phyloP scores from a whole-genome alignment of 1,140 invertebrate genomes.

The Acromyrmex echinatior region DNA sequence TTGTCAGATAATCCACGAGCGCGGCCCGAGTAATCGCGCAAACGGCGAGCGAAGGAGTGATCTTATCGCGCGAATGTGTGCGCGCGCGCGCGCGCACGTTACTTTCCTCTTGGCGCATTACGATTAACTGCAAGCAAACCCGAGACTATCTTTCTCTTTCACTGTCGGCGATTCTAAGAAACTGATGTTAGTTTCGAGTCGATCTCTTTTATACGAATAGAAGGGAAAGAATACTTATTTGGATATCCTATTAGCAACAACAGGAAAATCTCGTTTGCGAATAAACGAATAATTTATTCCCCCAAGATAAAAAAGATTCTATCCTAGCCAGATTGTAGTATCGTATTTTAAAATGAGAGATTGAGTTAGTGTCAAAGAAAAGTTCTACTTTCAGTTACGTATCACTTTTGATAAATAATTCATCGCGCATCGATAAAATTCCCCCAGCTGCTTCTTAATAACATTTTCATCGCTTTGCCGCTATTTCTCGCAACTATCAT shows the following conservation, averaged over 20 bases:
- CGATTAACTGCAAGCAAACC: slow-evolving; percentile 57
- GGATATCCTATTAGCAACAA: slow-evolving; percentile 10
- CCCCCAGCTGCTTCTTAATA: slow-evolving; percentile 5
- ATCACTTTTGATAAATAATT: slow-evolving; percentile 47
- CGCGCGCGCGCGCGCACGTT: slow-evolving; percentile 7
- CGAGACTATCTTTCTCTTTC: slow-evolving; percentile 18
- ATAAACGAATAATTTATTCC: slow-evolving; percentile 10
- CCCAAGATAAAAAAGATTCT: neutral
- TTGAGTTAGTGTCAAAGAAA: slow-evolving; percentile 7
- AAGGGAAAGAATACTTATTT: slow-evolving; percentile 30
- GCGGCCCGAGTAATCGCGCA: slow-evolving; percentile 59
- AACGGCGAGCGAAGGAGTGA: slow-evolving; percentile 52
- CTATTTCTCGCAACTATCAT: slow-evolving; percentile 8
- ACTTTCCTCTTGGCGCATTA: slow-evolving; percentile 58
- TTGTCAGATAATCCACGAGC: slow-evolving; percentile 66
- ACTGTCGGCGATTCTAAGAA: slow-evolving; percentile 13
- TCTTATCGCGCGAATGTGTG: slow-evolving; percentile 60
- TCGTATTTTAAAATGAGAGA: slow-evolving; percentile 21
- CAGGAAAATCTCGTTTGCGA: slow-evolving; percentile 37
- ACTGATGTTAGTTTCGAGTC: slow-evolving; percentile 22
- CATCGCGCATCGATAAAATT: slow-evolving; percentile 49
- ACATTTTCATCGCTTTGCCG: neutral
- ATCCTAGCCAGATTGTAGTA: neutral
- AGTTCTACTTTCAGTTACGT: slow-evolving; percentile 1
- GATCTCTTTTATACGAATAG: neutral